A percentile compares a stretch with the other conserved stretches of the same genome.
Conservation (phyloP, 2,888 invertebrate species). For the Hirtodrosophila confusa region DNA sequence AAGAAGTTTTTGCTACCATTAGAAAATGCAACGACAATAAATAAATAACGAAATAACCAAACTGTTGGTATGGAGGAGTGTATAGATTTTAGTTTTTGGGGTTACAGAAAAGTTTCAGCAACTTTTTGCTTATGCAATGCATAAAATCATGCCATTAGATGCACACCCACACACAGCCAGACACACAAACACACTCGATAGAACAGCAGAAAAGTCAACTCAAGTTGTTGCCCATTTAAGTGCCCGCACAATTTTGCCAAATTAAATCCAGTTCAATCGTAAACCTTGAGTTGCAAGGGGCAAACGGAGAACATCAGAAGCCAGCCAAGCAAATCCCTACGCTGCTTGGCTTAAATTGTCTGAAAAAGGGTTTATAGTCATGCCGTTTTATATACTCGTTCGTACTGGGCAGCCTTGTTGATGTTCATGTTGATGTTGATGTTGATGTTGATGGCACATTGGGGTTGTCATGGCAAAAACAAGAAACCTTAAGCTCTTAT, state of each 20-base stretch:
- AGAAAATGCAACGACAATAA: constrained; percentile 40
- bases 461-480: constrained; percentile 4
- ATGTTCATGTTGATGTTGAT: constrained; percentile 12
- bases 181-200: constrained; percentile 1
- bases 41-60: constrained; percentile 52
- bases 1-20: constrained; percentile 34
- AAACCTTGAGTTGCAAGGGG: constrained; percentile 58
- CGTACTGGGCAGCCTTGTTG: constrained; percentile 29
- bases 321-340: constrained; percentile 65
- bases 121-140: constrained; percentile 47
- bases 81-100: constrained; percentile 3
- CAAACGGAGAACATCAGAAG: constrained; percentile 26
- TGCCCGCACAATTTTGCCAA: constrained; percentile 75
- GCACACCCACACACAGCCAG: constrained; percentile 11
- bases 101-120: constrained; percentile 20
- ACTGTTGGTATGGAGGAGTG: constrained; percentile 1
- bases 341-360: constrained; percentile 77
- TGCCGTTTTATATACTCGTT: constrained; percentile 66
- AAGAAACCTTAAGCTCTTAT: constrained; percentile 63
- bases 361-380: constrained; percentile 79
- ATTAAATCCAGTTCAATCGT: constrained; percentile 78
- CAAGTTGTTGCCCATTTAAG: constrained; percentile 68
- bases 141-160: constrained; percentile 28
- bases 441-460: too few relatives aligned
- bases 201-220: constrained; percentile 37